A percentile compares a stretch with the other conserved stretches of the same genome.
phyloP scores from a whole-genome alignment of 2,797 vertebrate species.

The Poeciliopsis presidionis region DNA sequence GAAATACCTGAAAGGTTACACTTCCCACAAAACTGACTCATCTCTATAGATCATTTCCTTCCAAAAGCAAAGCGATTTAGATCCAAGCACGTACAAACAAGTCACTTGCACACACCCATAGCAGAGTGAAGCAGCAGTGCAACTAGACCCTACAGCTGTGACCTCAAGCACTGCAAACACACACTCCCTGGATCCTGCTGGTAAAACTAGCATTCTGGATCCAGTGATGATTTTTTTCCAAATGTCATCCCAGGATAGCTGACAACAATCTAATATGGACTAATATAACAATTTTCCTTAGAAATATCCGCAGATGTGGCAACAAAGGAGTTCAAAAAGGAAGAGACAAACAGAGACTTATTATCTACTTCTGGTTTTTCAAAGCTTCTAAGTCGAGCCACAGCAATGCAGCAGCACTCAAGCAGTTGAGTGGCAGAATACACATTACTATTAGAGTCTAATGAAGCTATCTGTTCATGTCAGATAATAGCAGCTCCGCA shows the following conservation, averaged over 20 bases:
- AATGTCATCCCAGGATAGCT: not conserved
- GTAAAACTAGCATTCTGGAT: constrained; percentile 19
- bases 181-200: constrained; percentile 40
- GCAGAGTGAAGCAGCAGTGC: constrained; percentile 48
- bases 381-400: constrained; percentile 54
- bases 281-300: constrained; percentile 24
- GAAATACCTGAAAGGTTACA: not conserved
- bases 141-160: constrained; percentile 57
- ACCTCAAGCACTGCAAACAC: constrained; percentile 59
- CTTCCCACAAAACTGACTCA: constrained; percentile 27
- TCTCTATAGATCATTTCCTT: constrained; percentile 28
- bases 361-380: constrained; percentile 53
- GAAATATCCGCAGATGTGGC: constrained; percentile 37
- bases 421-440: constrained; percentile 72
- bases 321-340: constrained; percentile 7
- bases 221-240: not conserved
- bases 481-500: constrained; percentile 84
- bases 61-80: constrained; percentile 43
- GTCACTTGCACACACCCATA: constrained; percentile 25
- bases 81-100: constrained; percentile 31
- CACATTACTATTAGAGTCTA: constrained; percentile 80
- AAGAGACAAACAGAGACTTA: constrained; percentile 25
- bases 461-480: constrained; percentile 85
- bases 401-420: constrained; percentile 55
- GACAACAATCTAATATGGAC: not conserved